These are phyloP conservation scores for Yponomeuta plumbellus DNA, from an alignment of 2,888 invertebrate genomes.

Conservation along the genomic window DNA sequence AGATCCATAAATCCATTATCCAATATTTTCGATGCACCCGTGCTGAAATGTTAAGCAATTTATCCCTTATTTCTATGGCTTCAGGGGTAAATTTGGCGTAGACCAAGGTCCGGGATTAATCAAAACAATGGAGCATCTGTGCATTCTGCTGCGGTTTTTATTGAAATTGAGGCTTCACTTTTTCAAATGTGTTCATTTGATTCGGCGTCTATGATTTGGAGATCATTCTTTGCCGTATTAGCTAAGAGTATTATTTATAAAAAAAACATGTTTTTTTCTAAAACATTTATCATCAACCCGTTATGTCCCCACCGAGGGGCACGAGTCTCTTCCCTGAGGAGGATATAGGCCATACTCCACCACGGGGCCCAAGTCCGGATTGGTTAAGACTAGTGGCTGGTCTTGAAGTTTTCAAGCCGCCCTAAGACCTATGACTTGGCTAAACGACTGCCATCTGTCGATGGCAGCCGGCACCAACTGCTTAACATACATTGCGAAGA, in stretches of 20 bases:
- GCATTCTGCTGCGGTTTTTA: neutral
- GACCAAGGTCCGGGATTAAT: neutral
- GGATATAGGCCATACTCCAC: no score
- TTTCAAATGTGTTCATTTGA: neutral
- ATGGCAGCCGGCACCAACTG: no score
- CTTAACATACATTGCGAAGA: no score
- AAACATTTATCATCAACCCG: no score
- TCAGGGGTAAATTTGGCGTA: neutral
- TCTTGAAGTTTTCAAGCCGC: no score
- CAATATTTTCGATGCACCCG: neutral
- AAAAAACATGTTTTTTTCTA: no score
- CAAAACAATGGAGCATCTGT: neutral
- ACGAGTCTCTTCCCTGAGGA: no score
- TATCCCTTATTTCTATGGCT: neutral
- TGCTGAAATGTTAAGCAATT: neutral
- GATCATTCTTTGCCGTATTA: neutral
- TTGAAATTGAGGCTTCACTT: neutral
- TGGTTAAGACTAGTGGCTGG: no score
- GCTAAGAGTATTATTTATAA: neutral
- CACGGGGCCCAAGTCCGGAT: no score
- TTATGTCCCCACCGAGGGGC: no score
- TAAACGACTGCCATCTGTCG: no score
- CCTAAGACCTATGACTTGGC: no score
- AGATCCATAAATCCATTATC: constrained; percentile 1
- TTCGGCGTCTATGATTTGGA: neutral